A percentile compares a stretch with the other conserved stretches of the same genome.
These are phyloP conservation scores for Azemiops feae DNA, from an alignment of 2,113 vertebrate genomes.

Conservation along the genomic window DNA sequence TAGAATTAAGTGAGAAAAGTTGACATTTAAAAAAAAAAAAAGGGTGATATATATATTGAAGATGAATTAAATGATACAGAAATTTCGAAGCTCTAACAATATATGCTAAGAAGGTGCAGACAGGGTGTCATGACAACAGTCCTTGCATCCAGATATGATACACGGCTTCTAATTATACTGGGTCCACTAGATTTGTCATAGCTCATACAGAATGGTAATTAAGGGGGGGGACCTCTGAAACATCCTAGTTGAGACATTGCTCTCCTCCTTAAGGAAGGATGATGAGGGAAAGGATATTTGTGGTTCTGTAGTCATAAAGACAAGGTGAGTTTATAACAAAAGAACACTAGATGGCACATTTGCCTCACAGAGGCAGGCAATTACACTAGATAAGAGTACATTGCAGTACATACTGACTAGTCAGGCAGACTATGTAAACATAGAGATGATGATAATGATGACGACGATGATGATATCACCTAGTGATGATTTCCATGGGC, in stretches of 20 bases:
- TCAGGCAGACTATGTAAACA: background rate
- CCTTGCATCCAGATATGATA: background rate
- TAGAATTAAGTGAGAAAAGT: background rate
- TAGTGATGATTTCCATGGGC: background rate
- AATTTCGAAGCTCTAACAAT: background rate
- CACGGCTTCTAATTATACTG: background rate
- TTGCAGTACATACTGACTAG: background rate
- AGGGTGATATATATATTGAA: background rate
- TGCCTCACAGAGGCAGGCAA: background rate
- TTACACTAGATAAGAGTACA: background rate
- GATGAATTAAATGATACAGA: background rate
- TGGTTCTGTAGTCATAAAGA: background rate
- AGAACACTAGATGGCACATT: constrained; percentile 7
- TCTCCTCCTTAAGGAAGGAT: background rate
- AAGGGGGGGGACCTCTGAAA: background rate
- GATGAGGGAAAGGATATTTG: background rate
- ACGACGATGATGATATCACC: background rate
- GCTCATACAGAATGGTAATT: background rate
- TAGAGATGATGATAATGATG: background rate
- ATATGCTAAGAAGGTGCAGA: background rate
- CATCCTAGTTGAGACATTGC: background rate
- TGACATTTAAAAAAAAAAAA: background rate
- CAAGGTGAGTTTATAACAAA: background rate
- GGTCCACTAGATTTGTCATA: background rate
- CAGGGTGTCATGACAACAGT: background rate